A percentile compares a stretch with the other conserved stretches of the same genome.
These are phyloP conservation scores for Melipona bicolor DNA, from an alignment of 2,888 invertebrate species.

Conservation along the genomic window DNA sequence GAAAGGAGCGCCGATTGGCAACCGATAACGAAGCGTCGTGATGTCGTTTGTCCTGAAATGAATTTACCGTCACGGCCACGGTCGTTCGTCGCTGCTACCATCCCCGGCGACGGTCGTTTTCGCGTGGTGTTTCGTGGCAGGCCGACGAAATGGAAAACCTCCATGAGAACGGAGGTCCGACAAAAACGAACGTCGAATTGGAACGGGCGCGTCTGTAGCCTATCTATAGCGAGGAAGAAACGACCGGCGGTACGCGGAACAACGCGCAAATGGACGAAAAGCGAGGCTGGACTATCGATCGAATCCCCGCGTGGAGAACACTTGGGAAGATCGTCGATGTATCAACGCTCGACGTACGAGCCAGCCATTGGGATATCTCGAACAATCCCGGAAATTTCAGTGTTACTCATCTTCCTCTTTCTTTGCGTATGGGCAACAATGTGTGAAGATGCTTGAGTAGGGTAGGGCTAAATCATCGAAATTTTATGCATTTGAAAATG, in stretches of 20 bases:
- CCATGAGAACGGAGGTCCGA: background rate
- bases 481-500: too few species aligned
- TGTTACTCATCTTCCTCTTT: background rate
- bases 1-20: conserved; percentile 47
- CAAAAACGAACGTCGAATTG: conserved; percentile 13
- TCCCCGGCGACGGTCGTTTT: background rate
- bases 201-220: background rate
- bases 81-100: conserved; percentile 11
- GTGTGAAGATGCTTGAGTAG: too few species aligned
- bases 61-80: conserved; percentile 20
- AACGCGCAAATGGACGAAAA: conserved; percentile 14
- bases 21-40: conserved; percentile 44
- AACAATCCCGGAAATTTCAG: conserved; percentile 20
- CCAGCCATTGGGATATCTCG: conserved; percentile 4
- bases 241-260: background rate
- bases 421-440: background rate
- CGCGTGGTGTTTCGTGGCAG: conserved; percentile 1
- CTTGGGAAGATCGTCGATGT: conserved; percentile 32
- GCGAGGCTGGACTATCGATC: conserved; percentile 8
- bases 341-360: conserved; percentile 15
- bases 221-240: too few species aligned
- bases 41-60: conserved; percentile 36
- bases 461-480: too few species aligned
- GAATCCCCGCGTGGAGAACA: conserved; percentile 16
- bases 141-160: conserved; percentile 7